These are phyloP conservation scores for Mythimna lalbum DNA, from an alignment of 2,888 invertebrate species.

Conservation along the genomic window DNA sequence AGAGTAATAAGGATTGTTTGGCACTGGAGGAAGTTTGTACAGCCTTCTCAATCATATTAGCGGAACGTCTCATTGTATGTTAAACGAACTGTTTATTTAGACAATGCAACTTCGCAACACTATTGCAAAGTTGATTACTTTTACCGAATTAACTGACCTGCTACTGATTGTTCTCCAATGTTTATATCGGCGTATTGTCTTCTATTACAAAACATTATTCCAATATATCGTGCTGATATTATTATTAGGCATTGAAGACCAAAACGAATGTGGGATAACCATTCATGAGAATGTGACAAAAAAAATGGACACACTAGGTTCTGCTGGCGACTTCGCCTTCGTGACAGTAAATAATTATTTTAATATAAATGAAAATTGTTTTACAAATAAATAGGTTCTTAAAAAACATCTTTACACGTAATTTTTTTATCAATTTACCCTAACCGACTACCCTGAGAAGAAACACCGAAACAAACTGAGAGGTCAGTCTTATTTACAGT, in stretches of 20 bases:
- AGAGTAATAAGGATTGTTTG: conserved; percentile 44
- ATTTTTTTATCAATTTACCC: no score
- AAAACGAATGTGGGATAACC: neutral
- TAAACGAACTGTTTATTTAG: conserved; percentile 74
- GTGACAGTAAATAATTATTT: no score
- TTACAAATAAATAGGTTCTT: no score
- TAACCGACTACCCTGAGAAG: no score
- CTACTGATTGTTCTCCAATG: conserved; percentile 34
- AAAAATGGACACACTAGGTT: conserved; percentile 11
- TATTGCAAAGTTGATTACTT: conserved; percentile 65
- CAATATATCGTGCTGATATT: neutral
- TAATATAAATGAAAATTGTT: no score
- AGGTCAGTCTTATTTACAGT: no score
- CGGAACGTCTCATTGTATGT: conserved; percentile 80
- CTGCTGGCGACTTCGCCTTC: no score
- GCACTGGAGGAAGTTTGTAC: conserved; percentile 61
- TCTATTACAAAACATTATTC: neutral
- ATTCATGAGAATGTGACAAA: neutral
- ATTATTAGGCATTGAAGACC: neutral
- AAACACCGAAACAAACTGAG: no score
- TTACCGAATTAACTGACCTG: conserved; percentile 67
- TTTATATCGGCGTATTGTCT: conserved; percentile 20
- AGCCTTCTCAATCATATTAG: conserved; percentile 75
- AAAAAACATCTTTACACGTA: no score
- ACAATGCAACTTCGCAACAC: conserved; percentile 70